Evolutionary conservation across 2,888 invertebrate species (phyloP), one percentile per base, ranked within the genome.

Genomic region (Heterodera filipjevi): DNA sequence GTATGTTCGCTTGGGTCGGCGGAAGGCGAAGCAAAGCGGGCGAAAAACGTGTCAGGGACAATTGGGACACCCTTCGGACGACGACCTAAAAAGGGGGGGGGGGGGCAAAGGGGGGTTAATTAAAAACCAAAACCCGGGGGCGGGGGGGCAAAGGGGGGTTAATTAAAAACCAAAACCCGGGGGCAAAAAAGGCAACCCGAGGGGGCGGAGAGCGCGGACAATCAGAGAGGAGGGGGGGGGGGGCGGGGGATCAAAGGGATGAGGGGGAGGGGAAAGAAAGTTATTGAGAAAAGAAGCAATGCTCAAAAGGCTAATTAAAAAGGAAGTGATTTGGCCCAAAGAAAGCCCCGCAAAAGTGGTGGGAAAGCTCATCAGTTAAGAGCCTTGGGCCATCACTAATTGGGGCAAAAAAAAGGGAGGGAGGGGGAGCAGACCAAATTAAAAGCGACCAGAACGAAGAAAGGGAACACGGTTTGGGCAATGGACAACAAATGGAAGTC

Each of bases 381-480:
- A n/a, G n/a, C n/a, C n/a, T n/a, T n/a, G n/a, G n/a, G n/a, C n/a
- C n/a, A n/a, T n/a, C n/a, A n/a, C n/a, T n/a, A n/a, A n/a, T n/a
- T n/a, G 64, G 27, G 22, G 64, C 14, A 64, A 27, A 27, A 19
- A 27, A 27, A 64, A 8, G 16, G 64, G 64, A 64, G 8, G 32
- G 16, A 19, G 12, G 22, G 19, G 16, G 39, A 39, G 12, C n/a
- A 46, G 30, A 83, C 83, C 77, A 84, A 70, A 59, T 81, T 84
- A 35, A 86, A 81, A 74, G 85, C 81, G 46, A 88, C 79, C 12
- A 88, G 82, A 6, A 88, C 79, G 53, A 87, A 46, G 77, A 88
- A 88, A 39, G 88, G 88, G 66, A 88, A 78, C 71, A 88, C 72
- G 12, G 87, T 87, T 76, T 88, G 88, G 19, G 86, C 85, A 74